phyloP scores from a whole-genome alignment of 2,113 vertebrate species.

The Gymnocephalus cernua region DNA sequence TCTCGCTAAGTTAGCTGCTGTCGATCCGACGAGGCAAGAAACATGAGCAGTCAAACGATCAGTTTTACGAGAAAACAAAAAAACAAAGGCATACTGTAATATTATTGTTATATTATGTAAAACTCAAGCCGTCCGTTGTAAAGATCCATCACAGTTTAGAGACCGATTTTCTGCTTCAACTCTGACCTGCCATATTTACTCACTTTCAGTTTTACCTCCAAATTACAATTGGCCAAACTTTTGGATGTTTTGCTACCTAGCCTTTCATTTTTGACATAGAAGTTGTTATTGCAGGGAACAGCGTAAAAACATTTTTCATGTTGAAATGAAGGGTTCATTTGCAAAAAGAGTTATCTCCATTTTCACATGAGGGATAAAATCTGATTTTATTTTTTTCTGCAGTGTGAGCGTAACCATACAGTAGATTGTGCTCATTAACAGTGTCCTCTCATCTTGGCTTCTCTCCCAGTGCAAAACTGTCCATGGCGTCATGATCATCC shows the following conservation, averaged over 20 bases:
- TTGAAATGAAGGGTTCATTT: no score
- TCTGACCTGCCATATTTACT: neutral
- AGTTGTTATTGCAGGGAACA: neutral
- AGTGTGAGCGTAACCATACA: slow-evolving; percentile 20
- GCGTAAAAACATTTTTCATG: neutral
- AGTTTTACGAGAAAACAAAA: neutral
- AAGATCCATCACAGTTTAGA: neutral
- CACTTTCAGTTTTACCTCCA: neutral
- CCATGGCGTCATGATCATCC: neutral
- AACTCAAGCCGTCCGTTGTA: neutral
- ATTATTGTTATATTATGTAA: neutral
- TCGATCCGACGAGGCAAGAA: neutral
- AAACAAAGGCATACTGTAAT: no score
- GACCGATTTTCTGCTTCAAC: neutral
- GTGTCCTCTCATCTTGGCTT: slow-evolving; percentile 1
- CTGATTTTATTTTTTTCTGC: neutral
- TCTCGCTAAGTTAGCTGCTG: neutral
- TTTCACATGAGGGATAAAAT: no score
- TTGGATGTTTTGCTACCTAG: neutral
- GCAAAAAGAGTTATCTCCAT: no score
- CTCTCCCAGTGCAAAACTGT: neutral
- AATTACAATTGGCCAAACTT: neutral
- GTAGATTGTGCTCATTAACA: neutral
- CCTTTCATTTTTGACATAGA: neutral
- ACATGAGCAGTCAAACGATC: neutral